A percentile compares a stretch with the other conserved stretches of the same genome.
phyloP scores from a whole-genome alignment of 2,888 invertebrate genomes.

The Hirudinaria manillensis region DNA sequence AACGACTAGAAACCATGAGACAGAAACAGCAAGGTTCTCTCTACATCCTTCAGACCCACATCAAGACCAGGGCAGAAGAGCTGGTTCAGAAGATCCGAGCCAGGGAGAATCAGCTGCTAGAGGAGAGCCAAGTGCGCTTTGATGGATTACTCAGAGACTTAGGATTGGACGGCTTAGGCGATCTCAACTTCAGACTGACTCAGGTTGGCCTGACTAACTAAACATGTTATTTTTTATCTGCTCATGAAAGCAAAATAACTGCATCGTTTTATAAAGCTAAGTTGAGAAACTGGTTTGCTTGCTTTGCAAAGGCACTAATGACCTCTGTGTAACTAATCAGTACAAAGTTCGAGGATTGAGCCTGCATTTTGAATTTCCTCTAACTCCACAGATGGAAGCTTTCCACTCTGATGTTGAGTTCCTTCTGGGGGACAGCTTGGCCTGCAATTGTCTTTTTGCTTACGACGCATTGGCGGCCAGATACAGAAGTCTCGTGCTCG shows the following conservation, averaged over 20 bases:
- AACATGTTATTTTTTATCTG: background rate
- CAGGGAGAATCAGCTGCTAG: conserved; percentile 35
- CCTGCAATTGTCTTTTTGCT: conserved; percentile 34
- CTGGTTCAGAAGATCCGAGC: conserved; percentile 34
- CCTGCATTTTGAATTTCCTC: background rate
- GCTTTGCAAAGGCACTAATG: too few relatives aligned
- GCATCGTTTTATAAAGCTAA: background rate
- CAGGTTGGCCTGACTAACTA: background rate
- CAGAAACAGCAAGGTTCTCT: conserved; percentile 38
- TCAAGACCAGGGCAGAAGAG: conserved; percentile 34
- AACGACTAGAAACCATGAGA: conserved; percentile 38
- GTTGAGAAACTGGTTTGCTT: too few relatives aligned
- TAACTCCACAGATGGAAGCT: background rate
- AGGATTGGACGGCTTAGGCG: conserved; percentile 37
- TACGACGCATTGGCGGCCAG: conserved; percentile 36
- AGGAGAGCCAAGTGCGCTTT: conserved; percentile 35
- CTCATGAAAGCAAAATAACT: background rate
- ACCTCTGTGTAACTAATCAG: too few relatives aligned
- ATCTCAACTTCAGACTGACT: conserved; percentile 36
- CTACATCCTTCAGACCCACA: conserved; percentile 35
- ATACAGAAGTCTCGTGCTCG: conserved; percentile 24
- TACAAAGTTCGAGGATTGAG: too few relatives aligned
- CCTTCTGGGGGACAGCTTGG: background rate
- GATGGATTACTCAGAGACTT: conserved; percentile 35
- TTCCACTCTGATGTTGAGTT: background rate